These are phyloP conservation scores for Drosophila littoralis DNA, from an alignment of 1,140 invertebrate species.

Conservation along the genomic window DNA sequence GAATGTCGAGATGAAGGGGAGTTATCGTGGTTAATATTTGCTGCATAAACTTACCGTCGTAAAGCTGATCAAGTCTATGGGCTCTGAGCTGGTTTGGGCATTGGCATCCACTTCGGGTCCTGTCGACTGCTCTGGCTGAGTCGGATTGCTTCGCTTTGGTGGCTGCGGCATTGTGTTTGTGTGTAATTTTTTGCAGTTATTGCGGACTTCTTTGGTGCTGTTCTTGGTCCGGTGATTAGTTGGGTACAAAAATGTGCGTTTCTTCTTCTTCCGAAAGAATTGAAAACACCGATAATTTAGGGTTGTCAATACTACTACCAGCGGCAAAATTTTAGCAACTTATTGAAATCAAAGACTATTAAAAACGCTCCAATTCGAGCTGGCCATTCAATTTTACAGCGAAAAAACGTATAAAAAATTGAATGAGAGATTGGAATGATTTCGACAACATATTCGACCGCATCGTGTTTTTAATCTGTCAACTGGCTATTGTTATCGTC, in stretches of 20 bases:
- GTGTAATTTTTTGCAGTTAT: not conserved
- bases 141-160: constrained; percentile 33
- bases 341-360: constrained; percentile 26
- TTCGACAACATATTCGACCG: constrained; percentile 31
- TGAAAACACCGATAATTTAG: constrained; percentile 69
- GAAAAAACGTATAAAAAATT: constrained; percentile 30
- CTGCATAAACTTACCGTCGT: constrained; percentile 43
- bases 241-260: constrained; percentile 69
- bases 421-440: constrained; percentile 32
- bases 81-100: constrained; percentile 2
- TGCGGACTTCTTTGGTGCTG: not conserved
- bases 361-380: constrained; percentile 32
- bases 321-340: constrained; percentile 46
- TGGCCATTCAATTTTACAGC: constrained; percentile 34
- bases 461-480: constrained; percentile 22
- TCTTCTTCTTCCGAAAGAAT: constrained; percentile 63
- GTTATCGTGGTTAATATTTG: not conserved
- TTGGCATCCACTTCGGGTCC: constrained; percentile 3
- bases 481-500: not conserved
- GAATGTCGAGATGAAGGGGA: not conserved
- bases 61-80: constrained; percentile 36
- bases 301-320: constrained; percentile 63
- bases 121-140: not conserved
- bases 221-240: constrained; percentile 7
- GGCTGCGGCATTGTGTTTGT: constrained; percentile 34